Percentiles rank a stretch among this genome's conserved stretches.
These are phyloP conservation scores for Drosophila monieri DNA, from an alignment of 2,888 invertebrate genomes.

Conservation along the genomic window DNA sequence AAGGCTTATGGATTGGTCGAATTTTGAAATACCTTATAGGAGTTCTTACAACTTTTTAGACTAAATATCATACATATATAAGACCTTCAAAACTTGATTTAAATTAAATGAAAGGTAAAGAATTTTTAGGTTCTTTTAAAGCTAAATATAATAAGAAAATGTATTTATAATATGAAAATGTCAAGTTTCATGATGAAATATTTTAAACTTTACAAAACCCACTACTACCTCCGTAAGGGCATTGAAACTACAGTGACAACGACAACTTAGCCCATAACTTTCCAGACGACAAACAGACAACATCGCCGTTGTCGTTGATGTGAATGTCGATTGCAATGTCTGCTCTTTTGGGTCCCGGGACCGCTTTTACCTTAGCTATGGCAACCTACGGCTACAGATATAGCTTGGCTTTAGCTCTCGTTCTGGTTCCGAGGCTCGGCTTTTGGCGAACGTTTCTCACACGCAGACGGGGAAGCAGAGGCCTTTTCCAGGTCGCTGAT, in stretches of 20 bases:
- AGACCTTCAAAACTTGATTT: too few species aligned
- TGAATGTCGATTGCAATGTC: slow-evolving; percentile 49
- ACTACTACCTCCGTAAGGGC: slow-evolving; percentile 4
- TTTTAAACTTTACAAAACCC: neutral
- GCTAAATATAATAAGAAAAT: too few species aligned
- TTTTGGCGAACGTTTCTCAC: slow-evolving; percentile 37
- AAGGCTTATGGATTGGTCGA: slow-evolving; percentile 6
- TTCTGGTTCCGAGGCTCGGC: slow-evolving; percentile 27
- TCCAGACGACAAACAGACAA: slow-evolving; percentile 61
- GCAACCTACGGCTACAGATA: slow-evolving; percentile 2
- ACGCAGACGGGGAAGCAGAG: slow-evolving; percentile 20
- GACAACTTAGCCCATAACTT: slow-evolving; percentile 67
- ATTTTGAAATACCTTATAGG: neutral
- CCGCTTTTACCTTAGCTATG: slow-evolving; percentile 13
- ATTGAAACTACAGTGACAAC: slow-evolving; percentile 28
- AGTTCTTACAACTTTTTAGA: too few species aligned
- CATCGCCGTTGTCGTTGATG: slow-evolving; percentile 56
- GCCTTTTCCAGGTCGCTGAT: slow-evolving; percentile 43
- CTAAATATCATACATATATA: too few species aligned
- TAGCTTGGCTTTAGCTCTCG: slow-evolving; percentile 21
- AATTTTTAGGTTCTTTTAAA: too few species aligned
- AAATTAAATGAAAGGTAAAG: too few species aligned
- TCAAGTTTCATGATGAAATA: neutral
- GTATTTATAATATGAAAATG: neutral
- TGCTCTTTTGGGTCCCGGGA: slow-evolving; percentile 31